Evolutionary conservation across 2,113 vertebrate genomes (phyloP), one percentile per base, ranked within the genome.

Genomic region (Nannospalax galili): DNA sequence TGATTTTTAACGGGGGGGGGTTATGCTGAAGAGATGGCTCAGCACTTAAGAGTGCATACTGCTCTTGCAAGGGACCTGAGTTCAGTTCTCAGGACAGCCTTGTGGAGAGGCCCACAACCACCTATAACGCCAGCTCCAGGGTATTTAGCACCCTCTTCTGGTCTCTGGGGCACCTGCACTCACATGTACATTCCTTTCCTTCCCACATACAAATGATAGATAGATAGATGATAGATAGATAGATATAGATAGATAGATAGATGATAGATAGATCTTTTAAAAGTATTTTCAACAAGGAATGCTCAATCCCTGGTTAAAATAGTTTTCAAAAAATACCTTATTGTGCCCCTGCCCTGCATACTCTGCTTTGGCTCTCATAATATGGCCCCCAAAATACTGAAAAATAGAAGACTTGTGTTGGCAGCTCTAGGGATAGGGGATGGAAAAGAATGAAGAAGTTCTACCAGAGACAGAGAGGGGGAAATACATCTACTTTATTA

Each of bases 211-310:
- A 40, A 35, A 62, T 9, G 7, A 22, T 15, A 60, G 32, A 60
- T n/a, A 81, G n/a, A 62, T 19, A 40, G 1, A 30, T 24, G 4
- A 24, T 24, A 82, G 56, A n/a, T 8, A 40, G 7, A 32, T 64
- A 42, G 24, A 62, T 7, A 32, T 30, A 40, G 24, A 80, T n/a
- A 24, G 24, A 60, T 37, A 22, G 40, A 7, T 60, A 24, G 60
- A 60, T 60, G 69, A 37, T n/a, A n/a, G n/a, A n/a, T n/a, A n/a
- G n/a, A n/a, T n/a, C n/a, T n/a, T n/a, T n/a, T n/a, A n/a, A n/a
- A 90, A 94, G 92, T 92, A 84, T 24, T 86, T 93, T 65, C 22
- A 84, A 60, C 73, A 73, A 75, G 56, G 87, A 35, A 70, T 0
- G 9, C n/a, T 90, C 72, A 90, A 75, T 28, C 2, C 52, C n/a